Conservation (phyloP, 2,888 invertebrate species). For the Julus scandinavius region DNA sequence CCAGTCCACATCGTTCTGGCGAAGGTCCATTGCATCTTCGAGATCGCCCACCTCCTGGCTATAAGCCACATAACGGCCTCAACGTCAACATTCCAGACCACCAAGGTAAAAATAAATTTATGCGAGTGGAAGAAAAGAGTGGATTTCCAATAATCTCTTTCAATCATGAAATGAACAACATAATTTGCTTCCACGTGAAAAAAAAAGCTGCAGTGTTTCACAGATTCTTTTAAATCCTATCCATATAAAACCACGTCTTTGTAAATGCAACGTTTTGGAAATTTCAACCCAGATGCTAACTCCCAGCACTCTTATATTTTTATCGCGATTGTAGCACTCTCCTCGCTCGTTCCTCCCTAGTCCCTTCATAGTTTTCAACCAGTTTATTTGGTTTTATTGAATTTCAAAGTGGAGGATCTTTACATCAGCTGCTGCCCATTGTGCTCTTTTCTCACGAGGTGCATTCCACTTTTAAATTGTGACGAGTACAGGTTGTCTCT, state of each 20-base stretch:
- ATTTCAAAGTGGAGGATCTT: constrained; percentile 37
- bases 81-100: constrained; percentile 57
- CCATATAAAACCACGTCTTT: constrained; percentile 22
- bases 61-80: constrained; percentile 56
- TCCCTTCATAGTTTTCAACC: constrained; percentile 2
- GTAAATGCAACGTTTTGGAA: constrained; percentile 6
- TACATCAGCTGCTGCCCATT: constrained; percentile 27
- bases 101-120: constrained; percentile 53
- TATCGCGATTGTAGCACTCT: background rate
- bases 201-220: constrained; percentile 12
- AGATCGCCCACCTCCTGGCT: constrained; percentile 51
- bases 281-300: background rate
- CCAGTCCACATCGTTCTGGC: constrained; percentile 59
- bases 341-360: background rate
- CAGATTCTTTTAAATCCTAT: constrained; percentile 15
- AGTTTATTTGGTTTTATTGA: constrained; percentile 42
- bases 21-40: constrained; percentile 54
- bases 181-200: constrained; percentile 13
- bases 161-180: constrained; percentile 38
- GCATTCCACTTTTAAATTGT: constrained; percentile 8
- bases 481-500: constrained; percentile 21
- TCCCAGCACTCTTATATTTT: constrained; percentile 41
- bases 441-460: constrained; percentile 20
- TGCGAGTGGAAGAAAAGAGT: background rate
- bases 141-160: constrained; percentile 24